Evolutionary conservation across 2,888 invertebrate species (phyloP).

Genomic region (Cataglyphis altisquamis): DNA sequence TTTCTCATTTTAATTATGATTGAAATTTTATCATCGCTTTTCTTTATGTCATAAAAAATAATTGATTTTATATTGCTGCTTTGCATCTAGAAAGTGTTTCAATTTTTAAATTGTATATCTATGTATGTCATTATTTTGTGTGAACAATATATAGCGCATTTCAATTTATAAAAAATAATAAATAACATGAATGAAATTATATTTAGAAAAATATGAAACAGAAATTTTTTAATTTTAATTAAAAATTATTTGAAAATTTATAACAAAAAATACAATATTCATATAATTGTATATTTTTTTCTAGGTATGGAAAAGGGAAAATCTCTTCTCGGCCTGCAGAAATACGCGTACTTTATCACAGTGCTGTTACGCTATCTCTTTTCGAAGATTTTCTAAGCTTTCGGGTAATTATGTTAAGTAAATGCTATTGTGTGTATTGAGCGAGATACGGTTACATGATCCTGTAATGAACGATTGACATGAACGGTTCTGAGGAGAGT

Average conservation of each 20-base stretch:
- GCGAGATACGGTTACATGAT: slow-evolving; percentile 23
- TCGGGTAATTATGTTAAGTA: slow-evolving; percentile 46
- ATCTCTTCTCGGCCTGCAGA: slow-evolving; percentile 28
- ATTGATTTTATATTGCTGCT: slow-evolving; percentile 25
- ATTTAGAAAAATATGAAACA: background rate
- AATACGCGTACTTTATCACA: slow-evolving; percentile 11
- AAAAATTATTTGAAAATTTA: slow-evolving; percentile 1
- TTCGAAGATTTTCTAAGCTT: slow-evolving; percentile 33
- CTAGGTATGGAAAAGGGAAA: slow-evolving; percentile 41
- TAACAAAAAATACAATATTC: background rate
- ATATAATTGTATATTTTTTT: slow-evolving; percentile 11
- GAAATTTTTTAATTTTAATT: background rate
- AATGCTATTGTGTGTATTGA: slow-evolving; percentile 34
- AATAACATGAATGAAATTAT: background rate
- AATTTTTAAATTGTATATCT: background rate
- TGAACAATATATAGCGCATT: background rate
- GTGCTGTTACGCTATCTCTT: slow-evolving; percentile 24
- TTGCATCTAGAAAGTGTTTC: background rate
- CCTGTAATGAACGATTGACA: slow-evolving; percentile 47
- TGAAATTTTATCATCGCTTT: slow-evolving; percentile 25
- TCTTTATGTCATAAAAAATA: slow-evolving; percentile 5
- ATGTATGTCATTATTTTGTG: background rate
- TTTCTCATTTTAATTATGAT: slow-evolving; percentile 19
- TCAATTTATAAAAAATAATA: background rate
- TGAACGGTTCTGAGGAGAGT: slow-evolving; percentile 4